These are phyloP conservation scores for Crotophaga sulcirostris DNA, from an alignment of 2,113 vertebrate species.

Conservation along the genomic window DNA sequence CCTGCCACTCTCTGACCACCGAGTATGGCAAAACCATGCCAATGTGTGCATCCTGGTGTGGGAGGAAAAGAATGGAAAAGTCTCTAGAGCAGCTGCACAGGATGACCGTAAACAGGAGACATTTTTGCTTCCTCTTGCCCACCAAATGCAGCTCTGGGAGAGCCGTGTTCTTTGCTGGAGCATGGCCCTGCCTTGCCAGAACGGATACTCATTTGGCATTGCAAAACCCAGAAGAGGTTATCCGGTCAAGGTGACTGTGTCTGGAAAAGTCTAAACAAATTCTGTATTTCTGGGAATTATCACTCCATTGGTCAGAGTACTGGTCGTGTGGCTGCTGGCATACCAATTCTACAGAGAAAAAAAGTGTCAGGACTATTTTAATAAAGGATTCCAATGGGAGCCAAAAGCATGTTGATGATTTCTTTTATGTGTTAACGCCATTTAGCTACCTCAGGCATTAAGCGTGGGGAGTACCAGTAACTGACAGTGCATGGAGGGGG, in stretches of 20 bases:
- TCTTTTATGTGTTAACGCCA: slow-evolving; percentile 72
- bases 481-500: slow-evolving; percentile 52
- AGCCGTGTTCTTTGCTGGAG: neutral
- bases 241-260: slow-evolving; percentile 51
- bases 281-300: slow-evolving; percentile 73
- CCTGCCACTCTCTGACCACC: neutral
- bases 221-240: slow-evolving; percentile 45
- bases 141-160: neutral
- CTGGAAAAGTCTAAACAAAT: slow-evolving; percentile 51
- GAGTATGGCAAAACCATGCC: neutral
- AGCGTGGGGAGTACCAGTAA: slow-evolving; percentile 68
- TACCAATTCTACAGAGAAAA: slow-evolving; percentile 48
- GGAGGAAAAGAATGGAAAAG: slow-evolving; percentile 15
- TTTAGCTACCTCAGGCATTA: slow-evolving; percentile 64
- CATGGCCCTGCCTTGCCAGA: neutral
- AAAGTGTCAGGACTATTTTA: slow-evolving; percentile 72
- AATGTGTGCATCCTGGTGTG: neutral
- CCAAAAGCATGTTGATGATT: slow-evolving; percentile 67
- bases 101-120: slow-evolving; percentile 5
- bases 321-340: slow-evolving; percentile 57
- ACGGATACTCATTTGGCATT: neutral
- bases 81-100: neutral
- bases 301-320: slow-evolving; percentile 58
- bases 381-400: slow-evolving; percentile 62
- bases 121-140: slow-evolving; percentile 47